A percentile compares a stretch with the other conserved stretches of the same genome.
These are phyloP conservation scores for Aulostomus chinensis DNA, from an alignment of 2,797 vertebrate species.

Conservation along the genomic window DNA sequence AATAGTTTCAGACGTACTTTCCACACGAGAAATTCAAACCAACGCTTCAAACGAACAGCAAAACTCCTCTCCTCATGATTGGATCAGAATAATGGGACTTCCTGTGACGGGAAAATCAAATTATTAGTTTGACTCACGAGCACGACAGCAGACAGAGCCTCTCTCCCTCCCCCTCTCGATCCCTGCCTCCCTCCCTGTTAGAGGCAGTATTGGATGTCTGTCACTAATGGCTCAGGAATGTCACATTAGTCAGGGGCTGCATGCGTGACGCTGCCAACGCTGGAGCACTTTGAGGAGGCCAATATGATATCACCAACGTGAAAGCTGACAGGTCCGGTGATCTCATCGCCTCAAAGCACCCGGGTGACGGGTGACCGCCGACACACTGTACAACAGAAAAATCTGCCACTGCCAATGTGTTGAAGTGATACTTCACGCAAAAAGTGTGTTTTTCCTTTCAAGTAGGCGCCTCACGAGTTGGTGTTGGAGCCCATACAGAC, in stretches of 20 bases:
- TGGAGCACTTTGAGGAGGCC: conserved; percentile 69
- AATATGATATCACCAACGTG: conserved; percentile 65
- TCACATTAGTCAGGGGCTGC: conserved; percentile 79
- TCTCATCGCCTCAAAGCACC: conserved; percentile 75
- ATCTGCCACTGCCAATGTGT: conserved; percentile 52
- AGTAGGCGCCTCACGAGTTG: too few species aligned
- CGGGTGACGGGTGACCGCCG: conserved; percentile 60
- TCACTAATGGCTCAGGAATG: conserved; percentile 84
- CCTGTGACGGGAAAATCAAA: conserved; percentile 48
- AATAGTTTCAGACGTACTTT: neutral
- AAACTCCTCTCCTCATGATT: conserved; percentile 43
- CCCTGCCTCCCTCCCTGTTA: conserved; percentile 15
- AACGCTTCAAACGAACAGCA: neutral
- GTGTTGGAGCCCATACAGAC: too few species aligned
- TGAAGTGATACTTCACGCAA: conserved; percentile 60
- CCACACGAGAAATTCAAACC: conserved; percentile 19
- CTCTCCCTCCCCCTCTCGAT: conserved; percentile 6
- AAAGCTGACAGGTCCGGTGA: conserved; percentile 64
- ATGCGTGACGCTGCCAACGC: conserved; percentile 70
- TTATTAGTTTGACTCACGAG: conserved; percentile 46
- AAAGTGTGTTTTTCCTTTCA: conserved; percentile 17
- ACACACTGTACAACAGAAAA: conserved; percentile 62
- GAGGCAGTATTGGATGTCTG: conserved; percentile 76
- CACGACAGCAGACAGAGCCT: conserved; percentile 33
- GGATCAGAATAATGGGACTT: conserved; percentile 55